These are phyloP conservation scores for Portevinia maculata DNA, from an alignment of 2,888 invertebrate genomes.

Conservation along the genomic window DNA sequence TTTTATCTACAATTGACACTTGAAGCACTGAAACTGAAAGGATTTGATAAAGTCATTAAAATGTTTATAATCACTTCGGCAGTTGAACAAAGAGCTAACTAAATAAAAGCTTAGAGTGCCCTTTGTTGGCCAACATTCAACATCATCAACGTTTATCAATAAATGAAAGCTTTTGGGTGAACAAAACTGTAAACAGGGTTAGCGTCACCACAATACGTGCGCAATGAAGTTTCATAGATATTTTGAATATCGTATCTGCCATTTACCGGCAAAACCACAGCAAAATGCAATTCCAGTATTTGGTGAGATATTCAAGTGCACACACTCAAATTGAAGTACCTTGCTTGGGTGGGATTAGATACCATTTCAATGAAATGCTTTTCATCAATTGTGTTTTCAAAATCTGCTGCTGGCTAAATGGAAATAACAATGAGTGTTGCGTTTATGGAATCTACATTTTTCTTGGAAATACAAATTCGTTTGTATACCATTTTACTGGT, in stretches of 20 bases:
- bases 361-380: background rate
- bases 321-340: constrained; percentile 9
- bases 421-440: constrained; percentile 2
- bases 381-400: background rate
- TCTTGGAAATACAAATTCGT: constrained; percentile 8
- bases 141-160: constrained; percentile 26
- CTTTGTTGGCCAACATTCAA: background rate
- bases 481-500: background rate
- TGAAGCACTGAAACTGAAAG: background rate
- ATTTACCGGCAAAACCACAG: constrained; percentile 11
- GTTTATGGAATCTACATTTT: constrained; percentile 5
- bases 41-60: constrained; percentile 5
- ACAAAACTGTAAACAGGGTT: constrained; percentile 21
- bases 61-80: background rate
- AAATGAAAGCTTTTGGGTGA: constrained; percentile 16
- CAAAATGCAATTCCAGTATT: constrained; percentile 42
- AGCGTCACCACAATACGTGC: background rate
- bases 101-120: background rate
- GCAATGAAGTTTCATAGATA: constrained; percentile 29
- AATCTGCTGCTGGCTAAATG: background rate
- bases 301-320: constrained; percentile 21
- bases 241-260: constrained; percentile 1
- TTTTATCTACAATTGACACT: too few species aligned
- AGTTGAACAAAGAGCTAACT: background rate
- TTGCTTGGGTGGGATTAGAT: background rate